Evolutionary conservation across 2,888 invertebrate species (phyloP).

Genomic region (Drosophila setosimentum): DNA sequence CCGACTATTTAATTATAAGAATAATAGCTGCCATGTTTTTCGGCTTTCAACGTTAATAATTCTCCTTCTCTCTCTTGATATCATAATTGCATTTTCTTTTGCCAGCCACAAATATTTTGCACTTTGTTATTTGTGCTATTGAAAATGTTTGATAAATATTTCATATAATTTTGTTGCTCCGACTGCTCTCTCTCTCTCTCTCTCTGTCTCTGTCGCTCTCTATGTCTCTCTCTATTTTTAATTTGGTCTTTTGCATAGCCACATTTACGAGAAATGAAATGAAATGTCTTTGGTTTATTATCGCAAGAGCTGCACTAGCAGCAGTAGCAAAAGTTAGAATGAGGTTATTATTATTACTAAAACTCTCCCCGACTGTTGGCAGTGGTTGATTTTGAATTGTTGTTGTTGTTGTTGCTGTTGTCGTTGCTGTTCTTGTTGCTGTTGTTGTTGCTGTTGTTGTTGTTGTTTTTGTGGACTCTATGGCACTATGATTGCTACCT

Average conservation of each 20-base stretch:
- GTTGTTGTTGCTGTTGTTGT: conserved; percentile 1
- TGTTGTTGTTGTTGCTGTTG: background rate
- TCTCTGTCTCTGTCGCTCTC: conserved; percentile 33
- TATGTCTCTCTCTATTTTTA: conserved; percentile 25
- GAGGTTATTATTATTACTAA: conserved; percentile 70
- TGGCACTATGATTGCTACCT: conserved; percentile 73
- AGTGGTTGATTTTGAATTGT: too few relatives aligned
- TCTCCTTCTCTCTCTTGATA: background rate
- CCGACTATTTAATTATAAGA: background rate
- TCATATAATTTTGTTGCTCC: conserved; percentile 45
- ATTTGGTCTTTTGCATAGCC: conserved; percentile 54
- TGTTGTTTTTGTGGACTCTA: conserved; percentile 31
- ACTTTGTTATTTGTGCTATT: conserved; percentile 26
- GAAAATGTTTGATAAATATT: conserved; percentile 22
- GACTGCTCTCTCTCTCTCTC: conserved; percentile 37
- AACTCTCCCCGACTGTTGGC: conserved; percentile 5
- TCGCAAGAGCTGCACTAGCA: conserved; percentile 46
- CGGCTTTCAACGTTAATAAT: background rate
- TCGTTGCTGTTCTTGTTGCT: conserved; percentile 3
- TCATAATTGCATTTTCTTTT: background rate
- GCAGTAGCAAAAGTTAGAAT: conserved; percentile 47
- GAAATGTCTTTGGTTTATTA: conserved; percentile 72
- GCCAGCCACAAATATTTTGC: conserved; percentile 14
- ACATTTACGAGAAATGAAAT: conserved; percentile 55
- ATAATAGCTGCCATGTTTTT: background rate